Evolutionary conservation across 2,797 vertebrate species (phyloP).

Genomic region (Aulostomus chinensis): DNA sequence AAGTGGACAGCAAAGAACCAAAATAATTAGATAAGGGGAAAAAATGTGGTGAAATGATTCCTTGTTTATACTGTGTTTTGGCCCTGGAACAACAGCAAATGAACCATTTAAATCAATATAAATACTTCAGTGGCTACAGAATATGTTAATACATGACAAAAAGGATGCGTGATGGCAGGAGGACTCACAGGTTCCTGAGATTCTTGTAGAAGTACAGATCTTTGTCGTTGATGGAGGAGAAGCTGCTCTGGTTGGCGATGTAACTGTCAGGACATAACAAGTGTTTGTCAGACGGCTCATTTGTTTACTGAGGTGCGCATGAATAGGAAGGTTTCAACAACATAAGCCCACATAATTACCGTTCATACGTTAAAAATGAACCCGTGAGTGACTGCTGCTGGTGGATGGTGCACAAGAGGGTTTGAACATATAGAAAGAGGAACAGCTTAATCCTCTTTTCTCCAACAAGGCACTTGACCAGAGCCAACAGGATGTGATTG

Average conservation of each 20-base stretch:
- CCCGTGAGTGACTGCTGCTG: not conserved
- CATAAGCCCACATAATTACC: slow-evolving; percentile 25
- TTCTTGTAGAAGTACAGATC: slow-evolving; percentile 91
- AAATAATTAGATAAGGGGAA: too few species aligned
- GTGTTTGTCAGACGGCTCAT: slow-evolving; percentile 48
- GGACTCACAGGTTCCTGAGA: slow-evolving; percentile 95
- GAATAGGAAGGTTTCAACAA: slow-evolving; percentile 30
- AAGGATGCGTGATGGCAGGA: not conserved
- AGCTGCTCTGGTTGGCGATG: slow-evolving; percentile 91
- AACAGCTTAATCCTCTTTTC: not conserved
- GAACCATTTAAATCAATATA: not conserved
- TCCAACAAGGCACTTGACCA: slow-evolving; percentile 32
- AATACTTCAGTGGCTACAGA: not conserved
- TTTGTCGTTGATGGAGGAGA: slow-evolving; percentile 92
- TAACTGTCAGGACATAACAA: slow-evolving; percentile 83
- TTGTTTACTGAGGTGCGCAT: slow-evolving; percentile 32
- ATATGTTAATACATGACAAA: not conserved
- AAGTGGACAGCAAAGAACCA: too few species aligned
- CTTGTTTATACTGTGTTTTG: not conserved
- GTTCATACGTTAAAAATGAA: slow-evolving; percentile 15
- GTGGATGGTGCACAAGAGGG: too few species aligned
- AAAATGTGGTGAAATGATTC: not conserved
- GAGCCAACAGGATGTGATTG: slow-evolving; percentile 25
- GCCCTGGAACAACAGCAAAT: not conserved
- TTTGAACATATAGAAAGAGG: slow-evolving; percentile 2